A percentile compares a stretch with the other conserved stretches of the same genome.
Evolutionary conservation across 2,888 invertebrate species (phyloP).

Genomic region (Platypus cylindrus): DNA sequence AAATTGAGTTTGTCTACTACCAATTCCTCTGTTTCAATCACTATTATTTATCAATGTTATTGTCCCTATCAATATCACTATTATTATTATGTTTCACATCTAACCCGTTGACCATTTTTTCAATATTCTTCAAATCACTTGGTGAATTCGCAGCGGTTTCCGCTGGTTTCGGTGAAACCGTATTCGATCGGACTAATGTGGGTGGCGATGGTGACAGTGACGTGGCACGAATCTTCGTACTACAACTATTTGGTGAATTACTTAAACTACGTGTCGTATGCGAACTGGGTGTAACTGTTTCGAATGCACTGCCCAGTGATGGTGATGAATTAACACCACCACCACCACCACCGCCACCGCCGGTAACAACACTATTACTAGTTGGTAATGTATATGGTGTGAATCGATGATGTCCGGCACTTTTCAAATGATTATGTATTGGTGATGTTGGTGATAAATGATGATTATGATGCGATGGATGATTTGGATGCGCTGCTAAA

Average conservation of each 20-base stretch:
- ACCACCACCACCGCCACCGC: constrained; percentile 22
- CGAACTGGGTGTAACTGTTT: constrained; percentile 73
- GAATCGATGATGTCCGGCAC: constrained; percentile 71
- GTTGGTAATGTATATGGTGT: constrained; percentile 78
- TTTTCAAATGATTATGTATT: constrained; percentile 53
- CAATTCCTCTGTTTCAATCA: no score
- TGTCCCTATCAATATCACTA: constrained; percentile 22
- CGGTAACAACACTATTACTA: constrained; percentile 30
- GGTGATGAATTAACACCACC: constrained; percentile 37
- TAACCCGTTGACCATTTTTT: constrained; percentile 93
- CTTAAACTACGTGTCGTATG: constrained; percentile 52
- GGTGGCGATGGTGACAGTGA: constrained; percentile 42
- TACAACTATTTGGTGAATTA: constrained; percentile 46
- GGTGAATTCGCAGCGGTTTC: constrained; percentile 45
- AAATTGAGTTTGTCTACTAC: no score
- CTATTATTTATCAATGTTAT: constrained; percentile 28
- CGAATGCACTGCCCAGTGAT: constrained; percentile 71
- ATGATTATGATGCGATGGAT: constrained; percentile 45
- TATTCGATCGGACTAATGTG: constrained; percentile 44
- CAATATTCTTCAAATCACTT: constrained; percentile 87
- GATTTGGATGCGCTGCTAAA: no score
- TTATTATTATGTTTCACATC: constrained; percentile 58
- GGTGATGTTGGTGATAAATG: constrained; percentile 42
- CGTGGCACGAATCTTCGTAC: constrained; percentile 32
- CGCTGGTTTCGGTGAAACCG: constrained; percentile 41